Evolutionary conservation across 2,797 vertebrate genomes (phyloP).

Genomic region (Erpetoichthys calabaricus): DNA sequence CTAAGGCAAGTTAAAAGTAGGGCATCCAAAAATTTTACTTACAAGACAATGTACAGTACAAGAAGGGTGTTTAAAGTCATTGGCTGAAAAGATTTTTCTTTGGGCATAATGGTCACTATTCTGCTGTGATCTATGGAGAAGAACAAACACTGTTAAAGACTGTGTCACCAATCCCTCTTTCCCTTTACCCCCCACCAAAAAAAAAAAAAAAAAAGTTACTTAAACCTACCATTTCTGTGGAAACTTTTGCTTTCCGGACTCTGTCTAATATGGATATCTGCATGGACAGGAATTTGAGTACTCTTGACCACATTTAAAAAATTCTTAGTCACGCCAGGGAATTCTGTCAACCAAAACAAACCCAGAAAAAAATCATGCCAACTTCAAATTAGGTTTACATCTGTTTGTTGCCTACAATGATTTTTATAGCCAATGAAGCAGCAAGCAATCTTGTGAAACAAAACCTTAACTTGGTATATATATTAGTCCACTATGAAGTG

Average conservation of each 20-base stretch:
- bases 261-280: slow-evolving; percentile 30
- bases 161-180: not conserved
- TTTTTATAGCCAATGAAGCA: not conserved
- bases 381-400: too few species aligned
- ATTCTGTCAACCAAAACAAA: slow-evolving; percentile 34
- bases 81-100: slow-evolving; percentile 41
- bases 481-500: not conserved
- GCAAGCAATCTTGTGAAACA: not conserved
- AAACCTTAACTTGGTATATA: not conserved
- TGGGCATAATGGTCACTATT: slow-evolving; percentile 30
- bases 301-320: slow-evolving; percentile 58
- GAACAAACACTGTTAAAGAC: not conserved
- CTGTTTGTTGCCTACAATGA: too few species aligned
- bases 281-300: slow-evolving; percentile 30
- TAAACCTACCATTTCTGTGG: slow-evolving; percentile 31
- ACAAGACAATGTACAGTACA: slow-evolving; percentile 71
- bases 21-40: slow-evolving; percentile 34
- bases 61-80: slow-evolving; percentile 63
- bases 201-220: not conserved
- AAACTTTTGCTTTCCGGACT: slow-evolving; percentile 32
- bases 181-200: slow-evolving; percentile 2
- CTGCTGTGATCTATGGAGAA: slow-evolving; percentile 30
- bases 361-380: too few species aligned
- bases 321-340: slow-evolving; percentile 48
- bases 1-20: too few species aligned